Conservation (phyloP, 1,140 invertebrate genomes). For the Anoplophora glabripennis region DNA sequence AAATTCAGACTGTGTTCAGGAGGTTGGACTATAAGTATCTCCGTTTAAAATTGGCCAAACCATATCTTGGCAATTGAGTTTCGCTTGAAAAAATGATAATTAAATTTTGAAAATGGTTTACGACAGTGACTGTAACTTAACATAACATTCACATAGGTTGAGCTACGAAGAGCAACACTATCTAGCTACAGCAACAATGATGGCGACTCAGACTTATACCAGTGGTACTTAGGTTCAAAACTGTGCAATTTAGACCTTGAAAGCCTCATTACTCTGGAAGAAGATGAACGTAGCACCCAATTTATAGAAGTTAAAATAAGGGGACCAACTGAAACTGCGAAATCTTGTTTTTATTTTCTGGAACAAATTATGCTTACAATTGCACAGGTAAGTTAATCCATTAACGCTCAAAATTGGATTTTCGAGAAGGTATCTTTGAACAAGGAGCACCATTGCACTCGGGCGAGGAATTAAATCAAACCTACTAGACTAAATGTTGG, state of each 20-base stretch:
- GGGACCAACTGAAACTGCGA: slow-evolving; percentile 60
- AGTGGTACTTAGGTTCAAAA: slow-evolving; percentile 80
- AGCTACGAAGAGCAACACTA: slow-evolving; percentile 59
- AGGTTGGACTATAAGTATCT: no score
- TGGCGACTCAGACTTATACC: slow-evolving; percentile 68
- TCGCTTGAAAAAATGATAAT: no score
- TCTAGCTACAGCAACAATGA: slow-evolving; percentile 49
- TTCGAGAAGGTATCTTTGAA: no score
- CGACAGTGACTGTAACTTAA: neutral
- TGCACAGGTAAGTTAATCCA: slow-evolving; percentile 54
- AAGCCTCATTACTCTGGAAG: slow-evolving; percentile 68
- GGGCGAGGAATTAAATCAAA: no score
- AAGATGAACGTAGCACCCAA: slow-evolving; percentile 55
- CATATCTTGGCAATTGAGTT: no score
- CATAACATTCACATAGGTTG: slow-evolving; percentile 52
- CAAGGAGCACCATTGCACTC: no score
- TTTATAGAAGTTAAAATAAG: slow-evolving; percentile 72
- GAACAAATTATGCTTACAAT: slow-evolving; percentile 71
- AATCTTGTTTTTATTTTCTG: slow-evolving; percentile 70
- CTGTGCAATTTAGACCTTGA: slow-evolving; percentile 70
- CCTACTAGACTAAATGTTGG: no score
- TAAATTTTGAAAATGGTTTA: no score
- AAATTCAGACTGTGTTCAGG: no score
- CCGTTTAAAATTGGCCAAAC: no score
- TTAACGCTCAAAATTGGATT: no score